Evolutionary conservation across 2,888 invertebrate genomes (phyloP).

Genomic region (Dexiosoma caninum): DNA sequence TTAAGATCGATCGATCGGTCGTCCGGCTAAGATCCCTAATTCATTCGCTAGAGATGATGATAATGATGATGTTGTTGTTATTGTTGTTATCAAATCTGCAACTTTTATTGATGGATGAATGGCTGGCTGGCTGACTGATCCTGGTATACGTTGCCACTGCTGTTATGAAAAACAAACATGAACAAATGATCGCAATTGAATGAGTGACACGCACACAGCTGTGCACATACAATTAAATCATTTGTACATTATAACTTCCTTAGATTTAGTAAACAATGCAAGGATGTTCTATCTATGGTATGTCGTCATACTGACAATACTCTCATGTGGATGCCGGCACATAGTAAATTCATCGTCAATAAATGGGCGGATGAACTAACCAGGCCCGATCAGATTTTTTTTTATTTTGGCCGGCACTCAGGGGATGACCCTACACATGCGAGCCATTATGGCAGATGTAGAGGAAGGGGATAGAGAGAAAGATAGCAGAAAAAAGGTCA

Average conservation of each 20-base stretch:
- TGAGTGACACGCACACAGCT: background rate
- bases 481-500: too few species aligned
- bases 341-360: too few species aligned
- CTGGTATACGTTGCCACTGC: slow-evolving; percentile 8
- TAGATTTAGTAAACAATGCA: too few species aligned
- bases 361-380: too few species aligned
- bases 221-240: too few species aligned
- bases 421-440: too few species aligned
- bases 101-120: slow-evolving; percentile 37
- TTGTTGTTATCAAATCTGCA: slow-evolving; percentile 29
- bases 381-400: too few species aligned
- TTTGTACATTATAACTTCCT: too few species aligned
- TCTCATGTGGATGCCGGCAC: too few species aligned
- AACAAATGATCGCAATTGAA: slow-evolving; percentile 54
- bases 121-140: slow-evolving; percentile 11
- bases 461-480: too few species aligned
- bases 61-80: slow-evolving; percentile 30
- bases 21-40: slow-evolving; percentile 15
- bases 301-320: background rate
- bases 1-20: slow-evolving; percentile 45
- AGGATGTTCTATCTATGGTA: background rate
- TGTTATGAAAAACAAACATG: slow-evolving; percentile 45
- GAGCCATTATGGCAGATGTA: too few species aligned
- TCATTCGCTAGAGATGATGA: slow-evolving; percentile 15
- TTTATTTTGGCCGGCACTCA: too few species aligned